Conservation (phyloP, 2,797 vertebrate species). For the Kryptopterus vitreolus region DNA sequence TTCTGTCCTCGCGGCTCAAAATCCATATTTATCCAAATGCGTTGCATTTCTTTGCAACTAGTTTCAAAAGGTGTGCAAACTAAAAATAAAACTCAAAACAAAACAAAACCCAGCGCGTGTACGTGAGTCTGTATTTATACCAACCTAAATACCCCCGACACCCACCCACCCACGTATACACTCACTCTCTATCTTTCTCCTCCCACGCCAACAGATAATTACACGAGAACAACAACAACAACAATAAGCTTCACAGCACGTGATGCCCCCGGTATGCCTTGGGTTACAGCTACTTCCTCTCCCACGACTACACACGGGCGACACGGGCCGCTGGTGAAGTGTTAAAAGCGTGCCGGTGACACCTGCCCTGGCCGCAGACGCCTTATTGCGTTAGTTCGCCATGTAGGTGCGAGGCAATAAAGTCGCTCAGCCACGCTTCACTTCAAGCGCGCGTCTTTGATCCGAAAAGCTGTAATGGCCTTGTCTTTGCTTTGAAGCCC, state of each 20-base stretch:
- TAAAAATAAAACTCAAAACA: background rate
- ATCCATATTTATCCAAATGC: background rate
- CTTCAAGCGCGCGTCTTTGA: constrained; percentile 38
- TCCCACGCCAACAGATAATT: constrained; percentile 38
- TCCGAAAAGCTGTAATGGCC: background rate
- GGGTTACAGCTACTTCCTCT: constrained; percentile 46
- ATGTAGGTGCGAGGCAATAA: constrained; percentile 33
- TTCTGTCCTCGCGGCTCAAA: background rate
- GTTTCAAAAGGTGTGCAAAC: background rate
- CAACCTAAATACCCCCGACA: background rate
- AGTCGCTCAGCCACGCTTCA: constrained; percentile 45
- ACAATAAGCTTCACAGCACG: background rate
- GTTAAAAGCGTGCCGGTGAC: constrained; percentile 52
- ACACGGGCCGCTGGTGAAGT: constrained; percentile 42
- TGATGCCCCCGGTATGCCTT: constrained; percentile 18
- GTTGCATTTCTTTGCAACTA: background rate
- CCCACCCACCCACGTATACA: background rate
- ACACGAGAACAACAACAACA: constrained; percentile 14
- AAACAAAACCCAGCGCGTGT: background rate
- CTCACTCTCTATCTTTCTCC: no score
- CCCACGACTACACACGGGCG: constrained; percentile 42
- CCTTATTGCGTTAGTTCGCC: constrained; percentile 10
- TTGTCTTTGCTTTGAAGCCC: constrained; percentile 12
- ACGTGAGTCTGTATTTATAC: constrained; percentile 27
- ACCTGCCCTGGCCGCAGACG: constrained; percentile 22